Conservation (phyloP, 2,113 vertebrate species). For the Pelecanus crispus region DNA sequence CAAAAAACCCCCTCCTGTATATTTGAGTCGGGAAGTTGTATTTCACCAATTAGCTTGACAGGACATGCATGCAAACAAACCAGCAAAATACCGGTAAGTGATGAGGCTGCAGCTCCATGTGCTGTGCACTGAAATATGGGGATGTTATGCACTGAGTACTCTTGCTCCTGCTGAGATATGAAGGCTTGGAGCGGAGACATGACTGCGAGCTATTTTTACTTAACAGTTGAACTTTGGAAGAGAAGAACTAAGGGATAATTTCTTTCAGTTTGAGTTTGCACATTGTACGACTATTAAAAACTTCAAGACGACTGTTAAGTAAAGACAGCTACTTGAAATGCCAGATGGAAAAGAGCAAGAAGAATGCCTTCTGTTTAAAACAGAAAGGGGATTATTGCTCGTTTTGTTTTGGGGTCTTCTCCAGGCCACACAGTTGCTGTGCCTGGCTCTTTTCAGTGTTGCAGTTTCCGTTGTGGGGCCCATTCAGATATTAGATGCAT, state of each 20-base stretch:
- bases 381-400: not conserved
- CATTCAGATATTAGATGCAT: fast-evolving
- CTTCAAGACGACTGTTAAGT: slow-evolving; percentile 31
- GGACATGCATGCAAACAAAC: not conserved
- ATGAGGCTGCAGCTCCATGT: not conserved
- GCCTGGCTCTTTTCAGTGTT: not conserved
- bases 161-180: not conserved
- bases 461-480: fast-evolving
- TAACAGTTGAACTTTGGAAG: slow-evolving; percentile 22
- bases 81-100: not conserved
- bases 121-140: not conserved
- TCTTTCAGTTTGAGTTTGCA: slow-evolving; percentile 35
- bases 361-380: slow-evolving; percentile 25
- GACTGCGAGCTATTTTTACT: not conserved
- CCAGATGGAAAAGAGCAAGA: slow-evolving; percentile 50
- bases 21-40: not conserved
- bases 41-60: not conserved
- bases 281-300: slow-evolving; percentile 19
- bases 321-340: slow-evolving; percentile 50
- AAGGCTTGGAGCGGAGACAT: not conserved
- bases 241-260: not conserved
- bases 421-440: not conserved
- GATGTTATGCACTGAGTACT: not conserved
- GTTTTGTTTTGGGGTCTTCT: not conserved
- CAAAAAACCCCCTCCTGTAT: not conserved